A percentile compares a stretch with the other conserved stretches of the same genome.
These are phyloP conservation scores for Thamnophis elegans DNA, from an alignment of 2,797 vertebrate genomes.

Conservation along the genomic window DNA sequence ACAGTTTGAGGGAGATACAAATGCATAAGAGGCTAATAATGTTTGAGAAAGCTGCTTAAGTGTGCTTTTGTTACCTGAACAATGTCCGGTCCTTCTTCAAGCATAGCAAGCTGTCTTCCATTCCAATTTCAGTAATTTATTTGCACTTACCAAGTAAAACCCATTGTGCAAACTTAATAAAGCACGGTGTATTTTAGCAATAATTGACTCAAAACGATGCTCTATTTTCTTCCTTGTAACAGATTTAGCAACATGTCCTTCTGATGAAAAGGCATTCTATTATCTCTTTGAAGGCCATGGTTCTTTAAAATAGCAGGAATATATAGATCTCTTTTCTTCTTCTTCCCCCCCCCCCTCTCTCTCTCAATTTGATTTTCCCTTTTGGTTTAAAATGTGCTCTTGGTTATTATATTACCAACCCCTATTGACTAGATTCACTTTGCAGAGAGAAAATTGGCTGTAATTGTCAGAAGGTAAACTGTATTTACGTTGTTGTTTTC, in stretches of 20 bases:
- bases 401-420: not conserved
- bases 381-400: slow-evolving; percentile 8
- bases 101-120: not conserved
- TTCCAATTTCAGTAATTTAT: slow-evolving; percentile 21
- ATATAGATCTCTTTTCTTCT: not conserved
- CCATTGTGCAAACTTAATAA: not conserved
- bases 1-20: not conserved
- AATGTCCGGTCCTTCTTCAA: not conserved
- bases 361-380: not conserved
- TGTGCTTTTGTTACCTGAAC: not conserved
- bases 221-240: not conserved
- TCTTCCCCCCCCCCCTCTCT: not conserved
- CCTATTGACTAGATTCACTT: not conserved
- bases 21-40: not conserved
- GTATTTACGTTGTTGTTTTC: slow-evolving; percentile 3
- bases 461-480: not conserved
- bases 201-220: not conserved
- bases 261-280: not conserved
- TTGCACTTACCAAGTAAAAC: slow-evolving; percentile 3
- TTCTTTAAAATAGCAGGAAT: not conserved
- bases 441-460: slow-evolving; percentile 2
- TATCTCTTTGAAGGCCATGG: not conserved
- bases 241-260: not conserved
- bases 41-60: slow-evolving; percentile 12
- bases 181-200: not conserved